phyloP scores from a whole-genome alignment of 92 coral and sea anemone species.

The Montipora capitata region DNA sequence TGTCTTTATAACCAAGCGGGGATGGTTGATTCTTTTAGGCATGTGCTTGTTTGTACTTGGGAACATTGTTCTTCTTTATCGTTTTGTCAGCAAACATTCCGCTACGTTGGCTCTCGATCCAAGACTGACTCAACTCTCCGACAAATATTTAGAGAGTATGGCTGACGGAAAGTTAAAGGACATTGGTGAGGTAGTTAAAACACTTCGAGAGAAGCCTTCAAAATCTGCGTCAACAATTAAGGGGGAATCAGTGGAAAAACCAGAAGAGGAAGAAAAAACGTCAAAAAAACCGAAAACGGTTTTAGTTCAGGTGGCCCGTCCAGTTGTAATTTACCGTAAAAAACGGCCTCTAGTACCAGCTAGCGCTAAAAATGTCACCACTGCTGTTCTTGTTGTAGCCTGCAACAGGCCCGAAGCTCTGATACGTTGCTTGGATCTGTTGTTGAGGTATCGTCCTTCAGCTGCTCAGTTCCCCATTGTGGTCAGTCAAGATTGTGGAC shows the following conservation, averaged over 20 bases:
- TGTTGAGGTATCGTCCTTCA: constrained; percentile 90
- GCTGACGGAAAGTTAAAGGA: neutral
- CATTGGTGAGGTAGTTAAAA: constrained; percentile 1
- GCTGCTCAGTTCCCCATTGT: constrained; percentile 88
- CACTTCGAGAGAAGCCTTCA: neutral
- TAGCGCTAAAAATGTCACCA: constrained; percentile 41
- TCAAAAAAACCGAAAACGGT: too few species aligned
- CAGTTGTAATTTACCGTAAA: neutral
- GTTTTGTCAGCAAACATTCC: constrained; percentile 60
- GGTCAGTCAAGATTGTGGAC: constrained; percentile 98
- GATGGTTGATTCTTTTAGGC: constrained; percentile 67
- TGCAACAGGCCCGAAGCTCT: constrained; percentile 92
- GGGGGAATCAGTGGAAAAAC: neutral
- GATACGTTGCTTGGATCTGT: constrained; percentile 85
- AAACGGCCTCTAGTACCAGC: neutral
- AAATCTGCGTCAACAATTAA: neutral
- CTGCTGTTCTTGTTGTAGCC: constrained; percentile 88
- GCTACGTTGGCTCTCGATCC: neutral
- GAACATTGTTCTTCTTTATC: constrained; percentile 81
- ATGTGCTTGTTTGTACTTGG: constrained; percentile 76
- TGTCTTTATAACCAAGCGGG: constrained; percentile 72
- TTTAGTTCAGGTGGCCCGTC: too few species aligned
- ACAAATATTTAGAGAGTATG: constrained; percentile 17
- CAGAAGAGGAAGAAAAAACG: neutral
- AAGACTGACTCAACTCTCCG: constrained; percentile 15